A percentile compares a stretch with the other conserved stretches of the same genome.
phyloP scores from a whole-genome alignment of 2,113 vertebrate genomes.

The Python bivittatus region DNA sequence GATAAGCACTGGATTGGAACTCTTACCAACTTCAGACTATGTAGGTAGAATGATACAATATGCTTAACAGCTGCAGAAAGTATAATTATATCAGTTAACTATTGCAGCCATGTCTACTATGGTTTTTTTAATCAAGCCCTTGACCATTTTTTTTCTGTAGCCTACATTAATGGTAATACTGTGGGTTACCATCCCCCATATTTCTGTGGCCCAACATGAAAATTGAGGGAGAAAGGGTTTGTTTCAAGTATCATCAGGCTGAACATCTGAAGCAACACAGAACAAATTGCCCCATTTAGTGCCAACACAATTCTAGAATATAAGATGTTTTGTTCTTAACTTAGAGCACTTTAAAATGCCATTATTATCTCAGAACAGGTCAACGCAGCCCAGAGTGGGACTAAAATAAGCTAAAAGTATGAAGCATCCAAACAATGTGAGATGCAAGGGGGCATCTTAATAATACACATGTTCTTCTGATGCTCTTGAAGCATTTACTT shows the following conservation, averaged over 20 bases:
- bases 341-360: neutral
- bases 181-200: neutral
- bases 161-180: neutral
- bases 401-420: neutral
- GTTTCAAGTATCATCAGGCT: neutral
- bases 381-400: neutral
- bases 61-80: neutral
- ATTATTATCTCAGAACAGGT: neutral
- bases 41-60: neutral
- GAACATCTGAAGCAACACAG: neutral
- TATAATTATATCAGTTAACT: neutral
- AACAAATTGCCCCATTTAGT: neutral
- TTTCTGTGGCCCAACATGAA: neutral
- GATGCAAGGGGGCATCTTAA: neutral
- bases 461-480: neutral
- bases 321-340: neutral
- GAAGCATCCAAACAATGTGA: neutral
- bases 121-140: no score
- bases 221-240: neutral
- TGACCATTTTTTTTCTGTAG: neutral
- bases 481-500: neutral
- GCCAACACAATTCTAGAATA: neutral
- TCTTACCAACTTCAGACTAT: neutral
- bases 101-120: neutral
- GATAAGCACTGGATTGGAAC: neutral